A percentile compares a stretch with the other conserved stretches of the same genome.
These are phyloP conservation scores for Netelia fuscicornis DNA, from an alignment of 2,888 invertebrate genomes.

Conservation along the genomic window DNA sequence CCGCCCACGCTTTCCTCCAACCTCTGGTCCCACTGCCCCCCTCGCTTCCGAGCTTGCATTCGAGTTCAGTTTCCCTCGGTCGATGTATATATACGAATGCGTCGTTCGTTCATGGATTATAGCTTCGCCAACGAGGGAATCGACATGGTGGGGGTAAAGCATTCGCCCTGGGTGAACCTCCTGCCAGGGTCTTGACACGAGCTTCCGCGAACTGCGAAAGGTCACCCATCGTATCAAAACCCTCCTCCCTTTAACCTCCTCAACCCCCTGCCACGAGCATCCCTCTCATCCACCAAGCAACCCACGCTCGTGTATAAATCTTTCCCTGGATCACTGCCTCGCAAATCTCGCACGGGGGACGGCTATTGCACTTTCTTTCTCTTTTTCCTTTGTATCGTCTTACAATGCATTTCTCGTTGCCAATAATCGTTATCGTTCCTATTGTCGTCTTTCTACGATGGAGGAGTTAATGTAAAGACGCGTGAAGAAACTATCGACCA, in stretches of 20 bases:
- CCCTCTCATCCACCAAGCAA: slow-evolving; percentile 17
- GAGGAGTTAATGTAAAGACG: slow-evolving; percentile 9
- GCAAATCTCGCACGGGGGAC: background rate
- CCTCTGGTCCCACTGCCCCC: background rate
- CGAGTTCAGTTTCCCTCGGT: slow-evolving; percentile 43
- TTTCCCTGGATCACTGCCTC: slow-evolving; percentile 5
- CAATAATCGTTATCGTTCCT: slow-evolving; percentile 23
- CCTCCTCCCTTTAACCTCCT: slow-evolving; percentile 31
- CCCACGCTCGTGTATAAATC: slow-evolving; percentile 29
- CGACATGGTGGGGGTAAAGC: slow-evolving; percentile 16
- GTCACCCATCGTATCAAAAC: slow-evolving; percentile 51
- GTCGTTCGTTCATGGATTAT: slow-evolving; percentile 41
- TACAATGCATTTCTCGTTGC: slow-evolving; percentile 18
- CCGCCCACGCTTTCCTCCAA: slow-evolving; percentile 63
- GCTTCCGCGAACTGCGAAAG: slow-evolving; percentile 58
- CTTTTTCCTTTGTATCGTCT: too few relatives aligned
- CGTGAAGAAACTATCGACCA: slow-evolving; percentile 12
- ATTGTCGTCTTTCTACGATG: slow-evolving; percentile 5
- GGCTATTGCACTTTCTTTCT: slow-evolving; percentile 16
- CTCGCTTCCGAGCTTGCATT: slow-evolving; percentile 24
- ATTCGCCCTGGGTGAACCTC: slow-evolving; percentile 43
- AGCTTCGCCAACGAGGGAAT: background rate
- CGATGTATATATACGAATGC: background rate
- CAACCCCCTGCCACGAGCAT: slow-evolving; percentile 11
- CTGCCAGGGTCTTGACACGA: slow-evolving; percentile 60